phyloP scores from a whole-genome alignment of 1,140 invertebrate genomes.

The Tetramorium simillimum region DNA sequence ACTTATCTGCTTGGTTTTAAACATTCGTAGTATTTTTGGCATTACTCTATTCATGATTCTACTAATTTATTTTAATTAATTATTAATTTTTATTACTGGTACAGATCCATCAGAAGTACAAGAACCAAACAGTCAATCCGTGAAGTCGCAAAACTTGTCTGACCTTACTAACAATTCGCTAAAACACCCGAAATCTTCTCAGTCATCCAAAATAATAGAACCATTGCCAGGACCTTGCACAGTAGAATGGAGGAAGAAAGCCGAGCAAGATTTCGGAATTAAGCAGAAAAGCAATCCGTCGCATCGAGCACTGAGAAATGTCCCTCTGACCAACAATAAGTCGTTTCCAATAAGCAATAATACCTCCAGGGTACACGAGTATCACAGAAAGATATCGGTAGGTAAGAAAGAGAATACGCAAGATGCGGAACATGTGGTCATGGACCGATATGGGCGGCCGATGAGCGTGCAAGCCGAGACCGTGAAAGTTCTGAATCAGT shows the following conservation, averaged over 20 bases:
- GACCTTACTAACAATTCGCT: conserved; percentile 44
- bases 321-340: conserved; percentile 60
- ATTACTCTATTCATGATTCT: neutral
- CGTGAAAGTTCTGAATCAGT: conserved; percentile 80
- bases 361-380: conserved; percentile 55
- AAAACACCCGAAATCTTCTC: conserved; percentile 69
- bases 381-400: conserved; percentile 68
- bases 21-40: neutral
- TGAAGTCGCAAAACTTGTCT: conserved; percentile 39
- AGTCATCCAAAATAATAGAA: conserved; percentile 80
- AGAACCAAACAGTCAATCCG: conserved; percentile 64
- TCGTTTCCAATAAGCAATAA: conserved; percentile 58
- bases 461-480: conserved; percentile 81
- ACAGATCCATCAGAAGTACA: conserved; percentile 68
- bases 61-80: conserved; percentile 1
- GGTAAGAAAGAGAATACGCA: conserved; percentile 62
- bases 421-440: conserved; percentile 75
- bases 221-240: conserved; percentile 81
- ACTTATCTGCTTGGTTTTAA: conserved; percentile 10
- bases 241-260: conserved; percentile 77
- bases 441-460: conserved; percentile 81
- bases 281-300: conserved; percentile 36
- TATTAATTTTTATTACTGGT: neutral
- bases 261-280: conserved; percentile 58
- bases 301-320: conserved; percentile 48